Evolutionary conservation across 2,113 vertebrate genomes (phyloP).

Genomic region (Trogon surrucura): DNA sequence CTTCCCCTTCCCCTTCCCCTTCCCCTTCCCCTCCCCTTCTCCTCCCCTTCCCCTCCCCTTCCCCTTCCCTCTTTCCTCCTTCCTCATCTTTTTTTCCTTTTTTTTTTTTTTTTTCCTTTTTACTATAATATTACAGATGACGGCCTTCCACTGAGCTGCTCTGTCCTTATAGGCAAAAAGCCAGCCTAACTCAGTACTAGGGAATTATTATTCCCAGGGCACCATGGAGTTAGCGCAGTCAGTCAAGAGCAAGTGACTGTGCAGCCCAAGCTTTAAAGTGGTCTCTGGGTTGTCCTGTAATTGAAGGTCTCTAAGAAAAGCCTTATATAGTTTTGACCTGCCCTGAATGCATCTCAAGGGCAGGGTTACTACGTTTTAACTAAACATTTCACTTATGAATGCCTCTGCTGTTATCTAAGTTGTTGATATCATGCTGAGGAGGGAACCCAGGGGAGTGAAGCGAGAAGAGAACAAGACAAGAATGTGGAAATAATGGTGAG

Average conservation of each 20-base stretch:
- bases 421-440: neutral
- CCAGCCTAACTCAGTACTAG: neutral
- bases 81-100: too few relatives aligned
- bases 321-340: neutral
- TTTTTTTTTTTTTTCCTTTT: neutral
- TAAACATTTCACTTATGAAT: slow-evolving; percentile 21
- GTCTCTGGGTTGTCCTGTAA: neutral
- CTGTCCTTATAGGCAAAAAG: neutral
- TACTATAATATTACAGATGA: neutral
- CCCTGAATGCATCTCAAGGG: slow-evolving; percentile 16
- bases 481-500: neutral
- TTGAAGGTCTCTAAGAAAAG: neutral
- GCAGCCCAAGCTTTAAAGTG: neutral
- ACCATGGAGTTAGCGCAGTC: neutral
- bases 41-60: too few relatives aligned
- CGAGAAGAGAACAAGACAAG: neutral
- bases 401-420: neutral
- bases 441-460: neutral
- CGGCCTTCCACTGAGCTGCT: neutral
- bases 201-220: neutral
- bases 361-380: slow-evolving; percentile 6
- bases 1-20: too few relatives aligned
- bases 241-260: neutral
- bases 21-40: too few relatives aligned
- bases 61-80: too few relatives aligned